These are phyloP conservation scores for Chunga burmeisteri DNA, from an alignment of 2,113 vertebrate genomes.

Conservation along the genomic window DNA sequence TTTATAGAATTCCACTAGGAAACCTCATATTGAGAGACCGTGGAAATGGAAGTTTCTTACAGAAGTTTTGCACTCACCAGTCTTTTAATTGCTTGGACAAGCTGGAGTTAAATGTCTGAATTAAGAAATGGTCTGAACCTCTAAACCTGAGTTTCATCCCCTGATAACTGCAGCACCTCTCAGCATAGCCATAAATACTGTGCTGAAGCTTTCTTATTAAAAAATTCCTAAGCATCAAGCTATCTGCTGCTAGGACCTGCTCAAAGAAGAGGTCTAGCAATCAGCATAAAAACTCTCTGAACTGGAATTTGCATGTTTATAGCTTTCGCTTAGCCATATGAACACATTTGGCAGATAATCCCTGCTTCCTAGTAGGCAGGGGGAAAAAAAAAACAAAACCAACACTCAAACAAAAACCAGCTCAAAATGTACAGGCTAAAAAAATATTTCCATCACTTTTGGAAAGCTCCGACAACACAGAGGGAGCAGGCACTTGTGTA, in stretches of 20 bases:
- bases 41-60: neutral
- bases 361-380: neutral
- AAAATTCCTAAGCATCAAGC: neutral
- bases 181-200: neutral
- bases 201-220: neutral
- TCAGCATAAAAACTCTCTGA: neutral
- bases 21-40: accelerated
- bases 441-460: neutral
- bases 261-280: neutral
- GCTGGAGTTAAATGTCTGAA: neutral
- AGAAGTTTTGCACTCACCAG: neutral
- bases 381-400: neutral
- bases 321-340: neutral
- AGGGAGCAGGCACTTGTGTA: neutral
- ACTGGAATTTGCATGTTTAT: neutral
- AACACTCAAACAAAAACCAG: too few species aligned
- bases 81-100: neutral
- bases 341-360: neutral
- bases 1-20: neutral
- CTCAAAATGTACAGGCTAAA: neutral
- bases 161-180: neutral
- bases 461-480: neutral
- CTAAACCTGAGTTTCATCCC: neutral
- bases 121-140: neutral
- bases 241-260: neutral